Conservation (phyloP, 2,888 invertebrate genomes). For the Spilosoma lubricipeda region DNA sequence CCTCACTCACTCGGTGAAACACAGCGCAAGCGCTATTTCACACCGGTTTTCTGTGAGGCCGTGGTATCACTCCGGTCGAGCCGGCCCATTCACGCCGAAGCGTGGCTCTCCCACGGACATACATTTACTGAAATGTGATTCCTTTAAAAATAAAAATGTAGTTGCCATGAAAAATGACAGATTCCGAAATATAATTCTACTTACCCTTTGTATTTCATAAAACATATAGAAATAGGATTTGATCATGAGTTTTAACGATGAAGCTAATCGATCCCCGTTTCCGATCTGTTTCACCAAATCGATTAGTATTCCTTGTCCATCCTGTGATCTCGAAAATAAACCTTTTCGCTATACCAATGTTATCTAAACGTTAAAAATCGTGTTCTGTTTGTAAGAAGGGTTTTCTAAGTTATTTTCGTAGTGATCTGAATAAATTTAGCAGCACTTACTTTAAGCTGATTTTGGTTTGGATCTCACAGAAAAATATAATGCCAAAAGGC, state of each 20-base stretch:
- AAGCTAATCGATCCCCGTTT: conserved; percentile 15
- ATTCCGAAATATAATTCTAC: neutral
- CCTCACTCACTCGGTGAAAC: too few species aligned
- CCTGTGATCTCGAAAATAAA: conserved; percentile 34
- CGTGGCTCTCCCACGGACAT: too few species aligned
- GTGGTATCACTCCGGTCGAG: too few species aligned
- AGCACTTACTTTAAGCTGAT: conserved; percentile 41
- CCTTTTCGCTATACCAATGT: conserved; percentile 37
- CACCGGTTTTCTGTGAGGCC: too few species aligned
- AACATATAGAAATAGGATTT: conserved; percentile 15
- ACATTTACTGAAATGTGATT: too few species aligned
- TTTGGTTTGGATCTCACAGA: conserved; percentile 15
- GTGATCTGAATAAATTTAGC: conserved; percentile 45
- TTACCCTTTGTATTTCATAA: neutral
- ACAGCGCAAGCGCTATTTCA: too few species aligned
- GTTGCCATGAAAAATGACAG: neutral
- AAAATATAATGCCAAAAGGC: neutral
- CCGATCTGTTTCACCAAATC: conserved; percentile 24
- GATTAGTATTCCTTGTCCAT: conserved; percentile 51
- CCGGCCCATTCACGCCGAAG: too few species aligned
- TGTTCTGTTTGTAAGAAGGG: conserved; percentile 41
- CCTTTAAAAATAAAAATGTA: too few species aligned
- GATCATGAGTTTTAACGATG: conserved; percentile 22
- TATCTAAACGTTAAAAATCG: conserved; percentile 41
- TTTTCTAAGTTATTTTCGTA: conserved; percentile 40